Conservation (phyloP, 1,140 invertebrate genomes). For the Holcopasites calliopsidis region DNA sequence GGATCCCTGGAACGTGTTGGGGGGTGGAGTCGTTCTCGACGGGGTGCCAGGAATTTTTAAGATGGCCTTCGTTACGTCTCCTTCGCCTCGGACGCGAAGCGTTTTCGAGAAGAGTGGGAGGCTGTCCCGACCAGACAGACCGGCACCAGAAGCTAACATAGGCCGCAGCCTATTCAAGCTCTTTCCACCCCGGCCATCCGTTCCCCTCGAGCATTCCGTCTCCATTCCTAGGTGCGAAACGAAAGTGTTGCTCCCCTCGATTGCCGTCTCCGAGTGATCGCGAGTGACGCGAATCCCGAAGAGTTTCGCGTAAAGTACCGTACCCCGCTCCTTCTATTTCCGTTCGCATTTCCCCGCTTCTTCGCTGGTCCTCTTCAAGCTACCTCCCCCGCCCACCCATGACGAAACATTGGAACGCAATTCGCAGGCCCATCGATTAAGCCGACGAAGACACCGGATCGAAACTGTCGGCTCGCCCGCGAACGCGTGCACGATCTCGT, state of each 20-base stretch:
- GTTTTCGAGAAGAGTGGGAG: slow-evolving; percentile 26
- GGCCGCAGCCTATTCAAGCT: slow-evolving; percentile 35
- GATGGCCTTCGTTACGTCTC: slow-evolving; percentile 56
- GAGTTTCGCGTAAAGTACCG: not conserved
- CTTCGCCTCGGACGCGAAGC: slow-evolving; percentile 45
- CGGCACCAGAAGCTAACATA: slow-evolving; percentile 60
- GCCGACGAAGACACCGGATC: slow-evolving; percentile 26
- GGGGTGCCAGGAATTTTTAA: slow-evolving; percentile 68
- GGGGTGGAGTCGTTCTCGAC: slow-evolving; percentile 58
- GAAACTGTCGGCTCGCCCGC: slow-evolving; percentile 55
- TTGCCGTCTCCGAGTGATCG: not conserved
- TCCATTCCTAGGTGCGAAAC: not conserved
- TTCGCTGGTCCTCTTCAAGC: too few relatives aligned
- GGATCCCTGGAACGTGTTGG: slow-evolving; percentile 23
- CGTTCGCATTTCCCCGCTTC: not conserved
- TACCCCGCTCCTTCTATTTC: not conserved
- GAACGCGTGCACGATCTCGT: slow-evolving; percentile 56
- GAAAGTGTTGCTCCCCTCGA: not conserved
- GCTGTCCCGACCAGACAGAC: slow-evolving; percentile 61
- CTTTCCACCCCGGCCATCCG: slow-evolving; percentile 10
- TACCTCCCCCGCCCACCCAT: too few relatives aligned
- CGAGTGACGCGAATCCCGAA: not conserved
- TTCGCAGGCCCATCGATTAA: slow-evolving; percentile 40
- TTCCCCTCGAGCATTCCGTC: not conserved
- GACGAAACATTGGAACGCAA: too few relatives aligned